A percentile compares a stretch with the other conserved stretches of the same genome.
Conservation (phyloP, 2,888 invertebrate genomes). For the Acleris holmiana region DNA sequence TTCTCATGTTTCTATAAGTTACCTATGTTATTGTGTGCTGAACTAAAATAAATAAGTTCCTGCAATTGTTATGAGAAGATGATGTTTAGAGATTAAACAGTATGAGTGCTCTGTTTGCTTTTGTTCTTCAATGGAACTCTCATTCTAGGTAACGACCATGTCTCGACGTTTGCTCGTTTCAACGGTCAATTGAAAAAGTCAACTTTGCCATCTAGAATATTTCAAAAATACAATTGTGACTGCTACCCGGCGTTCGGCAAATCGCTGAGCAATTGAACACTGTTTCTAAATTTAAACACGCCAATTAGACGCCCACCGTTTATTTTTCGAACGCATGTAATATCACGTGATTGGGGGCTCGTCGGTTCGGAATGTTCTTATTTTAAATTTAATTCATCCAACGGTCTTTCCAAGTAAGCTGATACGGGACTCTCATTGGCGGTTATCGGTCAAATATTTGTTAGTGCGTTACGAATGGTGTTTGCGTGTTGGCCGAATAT, state of each 20-base stretch:
- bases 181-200: neutral
- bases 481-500: conserved; percentile 16
- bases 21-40: conserved; percentile 5
- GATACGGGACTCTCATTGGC: conserved; percentile 12
- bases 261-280: conserved; percentile 27
- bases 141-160: neutral
- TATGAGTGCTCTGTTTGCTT: neutral
- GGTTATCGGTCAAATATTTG: conserved; percentile 1
- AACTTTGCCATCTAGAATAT: too few species aligned
- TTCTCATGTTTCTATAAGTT: neutral
- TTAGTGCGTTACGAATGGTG: neutral
- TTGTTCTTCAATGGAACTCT: neutral
- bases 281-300: conserved; percentile 38
- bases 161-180: neutral
- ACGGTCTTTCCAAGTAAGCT: conserved; percentile 23
- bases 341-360: conserved; percentile 62
- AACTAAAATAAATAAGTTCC: conserved; percentile 13
- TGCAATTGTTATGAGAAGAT: neutral
- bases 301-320: conserved; percentile 48
- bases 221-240: conserved; percentile 4
- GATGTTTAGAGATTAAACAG: neutral
- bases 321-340: conserved; percentile 49
- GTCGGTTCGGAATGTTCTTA: conserved; percentile 44
- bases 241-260: conserved; percentile 20
- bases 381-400: conserved; percentile 39